Percentiles rank a stretch among this genome's conserved stretches.
phyloP scores from a whole-genome alignment of 2,113 vertebrate genomes.

The Cryptotis parvus region DNA sequence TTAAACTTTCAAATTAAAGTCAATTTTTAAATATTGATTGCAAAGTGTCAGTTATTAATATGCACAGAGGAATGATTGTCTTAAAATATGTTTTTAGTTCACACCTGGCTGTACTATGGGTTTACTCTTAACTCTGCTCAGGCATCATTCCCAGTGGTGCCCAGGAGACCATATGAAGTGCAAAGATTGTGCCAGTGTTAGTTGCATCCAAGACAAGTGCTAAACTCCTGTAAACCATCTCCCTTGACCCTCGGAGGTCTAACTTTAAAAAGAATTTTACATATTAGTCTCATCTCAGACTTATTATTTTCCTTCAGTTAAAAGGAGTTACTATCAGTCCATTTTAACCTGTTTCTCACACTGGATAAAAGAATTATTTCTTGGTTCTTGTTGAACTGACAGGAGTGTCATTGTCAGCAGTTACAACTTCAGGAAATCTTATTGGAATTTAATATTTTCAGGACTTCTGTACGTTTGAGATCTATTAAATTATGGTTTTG shows the following conservation, averaged over 20 bases:
- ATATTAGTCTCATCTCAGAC: not conserved
- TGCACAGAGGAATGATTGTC: not conserved
- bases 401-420: not conserved
- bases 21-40: not conserved
- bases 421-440: conserved; percentile 36
- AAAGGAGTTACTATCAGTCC: not conserved
- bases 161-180: no score
- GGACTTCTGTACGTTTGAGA: conserved; percentile 39
- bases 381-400: not conserved
- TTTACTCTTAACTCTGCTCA: no score
- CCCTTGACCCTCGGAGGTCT: not conserved
- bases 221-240: not conserved
- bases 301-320: not conserved
- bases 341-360: not conserved
- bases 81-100: no score
- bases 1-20: not conserved
- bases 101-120: no score
- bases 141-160: no score
- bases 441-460: conserved; percentile 54
- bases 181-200: not conserved
- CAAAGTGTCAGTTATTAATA: not conserved
- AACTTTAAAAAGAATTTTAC: not conserved
- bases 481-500: conserved; percentile 12
- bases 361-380: not conserved
- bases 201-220: not conserved